Conservation (phyloP, 2,797 vertebrate species). For the Phrynocephalus vlangalii region DNA sequence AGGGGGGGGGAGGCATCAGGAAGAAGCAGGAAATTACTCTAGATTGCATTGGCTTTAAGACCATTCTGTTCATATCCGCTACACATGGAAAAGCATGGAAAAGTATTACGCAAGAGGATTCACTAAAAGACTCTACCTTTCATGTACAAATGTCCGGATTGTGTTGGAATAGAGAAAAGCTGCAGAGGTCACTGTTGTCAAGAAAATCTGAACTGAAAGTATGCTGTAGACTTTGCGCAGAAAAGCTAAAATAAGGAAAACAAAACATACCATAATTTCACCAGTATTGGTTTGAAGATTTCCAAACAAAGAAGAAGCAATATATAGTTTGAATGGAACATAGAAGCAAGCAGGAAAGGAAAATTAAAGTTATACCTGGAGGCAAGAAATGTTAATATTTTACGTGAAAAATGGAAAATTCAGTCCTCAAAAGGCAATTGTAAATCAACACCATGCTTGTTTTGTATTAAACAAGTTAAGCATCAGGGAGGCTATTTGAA, state of each 20-base stretch:
- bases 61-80: background rate
- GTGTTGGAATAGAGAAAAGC: slow-evolving; percentile 86
- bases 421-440: background rate
- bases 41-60: background rate
- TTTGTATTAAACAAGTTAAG: background rate
- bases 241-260: slow-evolving; percentile 81
- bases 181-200: slow-evolving; percentile 88
- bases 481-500: background rate
- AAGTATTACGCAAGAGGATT: slow-evolving; percentile 13
- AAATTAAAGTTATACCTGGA: background rate
- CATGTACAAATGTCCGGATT: slow-evolving; percentile 86
- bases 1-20: background rate
- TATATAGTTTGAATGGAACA: background rate
- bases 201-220: slow-evolving; percentile 89
- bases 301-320: background rate
- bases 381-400: background rate
- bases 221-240: slow-evolving; percentile 95
- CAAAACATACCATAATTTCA: background rate
- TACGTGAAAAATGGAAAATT: background rate
- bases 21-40: background rate
- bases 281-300: slow-evolving; percentile 2
- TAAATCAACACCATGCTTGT: background rate
- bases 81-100: background rate
- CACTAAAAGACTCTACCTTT: slow-evolving; percentile 80
- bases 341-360: background rate